Base-by-base conservation (phyloP, 2,888 invertebrate species). In the Abrostola triplasia region DNA sequence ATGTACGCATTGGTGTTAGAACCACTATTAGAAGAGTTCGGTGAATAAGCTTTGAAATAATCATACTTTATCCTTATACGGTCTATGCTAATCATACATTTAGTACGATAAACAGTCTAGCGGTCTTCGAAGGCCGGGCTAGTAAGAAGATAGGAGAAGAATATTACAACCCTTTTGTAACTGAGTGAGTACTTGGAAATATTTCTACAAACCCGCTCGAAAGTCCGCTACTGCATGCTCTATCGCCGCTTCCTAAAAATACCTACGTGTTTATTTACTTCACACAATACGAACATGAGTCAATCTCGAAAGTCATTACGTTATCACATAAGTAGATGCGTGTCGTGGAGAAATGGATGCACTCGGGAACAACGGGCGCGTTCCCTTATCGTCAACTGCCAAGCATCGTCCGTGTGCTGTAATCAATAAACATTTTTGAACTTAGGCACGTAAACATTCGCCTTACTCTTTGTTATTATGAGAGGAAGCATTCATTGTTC, bases 221-320 rank as follows among this genome's bases (percentile, higher is more conserved):
- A 10, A 40, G 13, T n/a, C 61, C 81, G 79, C 79, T 60, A 7
- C 55, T 40, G 44, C 49, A 11, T 0, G 0, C 54, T 59, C 24
- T 11, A n/a, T 6, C n/a, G 64, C 69, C 70, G 6, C 55, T n/a
- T 12, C 55, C 64, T 49, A 41, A 64, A 52, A 51, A 59, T 76
- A 79, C 54, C 62, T 80, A 73, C 68, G 75, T 79, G 84, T 84
- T 81, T 88, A 86, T 88, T 85, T 87, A 89, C 89, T 87, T 84
- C 82, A 87, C 86, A 86, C 84, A 85, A 86, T 85, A 84, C 74
- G 79, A 84, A 82, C 83, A 88, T 89, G 90, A 91, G 90, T 90
- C 92, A 90, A 91, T 91, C 88, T 89, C 67, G 86, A 87, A 88
- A 90, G 91, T 91, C 90, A 88, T 92, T 92, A 90, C 84, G 85